A percentile compares a stretch with the other conserved stretches of the same genome.
phyloP scores from a whole-genome alignment of 2,888 invertebrate genomes.

The Ephialtes manifestator region DNA sequence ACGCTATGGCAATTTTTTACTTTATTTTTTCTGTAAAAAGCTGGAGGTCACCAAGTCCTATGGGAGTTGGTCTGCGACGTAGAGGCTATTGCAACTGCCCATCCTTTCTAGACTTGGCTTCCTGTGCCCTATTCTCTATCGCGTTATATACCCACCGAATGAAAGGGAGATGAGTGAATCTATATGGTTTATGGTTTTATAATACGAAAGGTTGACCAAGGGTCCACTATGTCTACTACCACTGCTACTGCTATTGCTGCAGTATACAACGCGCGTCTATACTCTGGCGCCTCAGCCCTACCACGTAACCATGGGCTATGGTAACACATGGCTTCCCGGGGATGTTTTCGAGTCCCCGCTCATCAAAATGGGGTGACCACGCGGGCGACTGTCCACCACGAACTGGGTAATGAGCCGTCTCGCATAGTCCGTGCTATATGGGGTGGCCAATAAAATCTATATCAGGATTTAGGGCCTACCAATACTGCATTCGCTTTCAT shows the following conservation, averaged over 20 bases:
- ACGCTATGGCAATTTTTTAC: slow-evolving; percentile 65
- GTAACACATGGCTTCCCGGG: slow-evolving; percentile 66
- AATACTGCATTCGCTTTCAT: slow-evolving; percentile 45
- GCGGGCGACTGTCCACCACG: slow-evolving; percentile 75
- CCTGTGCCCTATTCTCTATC: slow-evolving; percentile 39
- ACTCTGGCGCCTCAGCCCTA: slow-evolving; percentile 61
- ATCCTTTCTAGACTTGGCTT: slow-evolving; percentile 46
- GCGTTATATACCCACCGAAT: slow-evolving; percentile 64
- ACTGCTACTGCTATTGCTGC: slow-evolving; percentile 32
- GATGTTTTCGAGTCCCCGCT: slow-evolving; percentile 61
- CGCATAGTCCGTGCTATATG: slow-evolving; percentile 74
- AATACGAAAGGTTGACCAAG: slow-evolving; percentile 82
- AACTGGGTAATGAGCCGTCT: slow-evolving; percentile 84
- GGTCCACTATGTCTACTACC: slow-evolving; percentile 74
- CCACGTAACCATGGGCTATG: slow-evolving; percentile 33
- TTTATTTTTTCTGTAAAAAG: slow-evolving; percentile 59
- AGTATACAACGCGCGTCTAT: slow-evolving; percentile 54
- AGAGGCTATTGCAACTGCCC: slow-evolving; percentile 42
- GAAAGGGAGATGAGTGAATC: slow-evolving; percentile 70
- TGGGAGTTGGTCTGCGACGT: slow-evolving; percentile 47
- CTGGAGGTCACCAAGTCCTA: slow-evolving; percentile 58
- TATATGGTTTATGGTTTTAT: slow-evolving; percentile 84
- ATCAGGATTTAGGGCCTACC: slow-evolving; percentile 75
- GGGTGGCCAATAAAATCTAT: slow-evolving; percentile 83
- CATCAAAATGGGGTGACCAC: slow-evolving; percentile 71